Conservation (phyloP, 2,113 vertebrate genomes). For the Thunnus thynnus region DNA sequence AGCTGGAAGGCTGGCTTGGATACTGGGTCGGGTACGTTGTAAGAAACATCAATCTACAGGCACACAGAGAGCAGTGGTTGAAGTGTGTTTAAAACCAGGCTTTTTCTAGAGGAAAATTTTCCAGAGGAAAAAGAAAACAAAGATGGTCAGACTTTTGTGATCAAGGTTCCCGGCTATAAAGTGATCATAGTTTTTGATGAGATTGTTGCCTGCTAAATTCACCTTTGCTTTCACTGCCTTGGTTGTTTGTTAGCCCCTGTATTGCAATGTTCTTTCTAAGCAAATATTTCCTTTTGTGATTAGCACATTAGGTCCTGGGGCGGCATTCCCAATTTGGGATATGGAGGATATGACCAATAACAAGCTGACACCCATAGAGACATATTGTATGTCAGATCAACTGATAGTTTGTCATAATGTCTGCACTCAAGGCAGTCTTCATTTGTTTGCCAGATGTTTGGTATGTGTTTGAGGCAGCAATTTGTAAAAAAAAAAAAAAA, state of each 20-base stretch:
- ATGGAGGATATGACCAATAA: not conserved
- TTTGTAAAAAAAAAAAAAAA: not conserved
- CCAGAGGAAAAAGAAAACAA: not conserved
- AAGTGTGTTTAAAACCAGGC: not conserved
- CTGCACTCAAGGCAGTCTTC: slow-evolving; percentile 1
- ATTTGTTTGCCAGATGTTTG: slow-evolving; percentile 10
- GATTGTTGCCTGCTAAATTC: not conserved
- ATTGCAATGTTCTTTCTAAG: not conserved
- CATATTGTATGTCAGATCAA: not conserved
- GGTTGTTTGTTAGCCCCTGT: not conserved
- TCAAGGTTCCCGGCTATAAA: not conserved
- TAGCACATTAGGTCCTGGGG: not conserved
- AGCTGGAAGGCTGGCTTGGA: slow-evolving; percentile 94
- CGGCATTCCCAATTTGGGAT: not conserved
- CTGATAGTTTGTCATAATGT: not conserved
- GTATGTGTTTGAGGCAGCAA: not conserved
- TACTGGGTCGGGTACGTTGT: slow-evolving; percentile 92
- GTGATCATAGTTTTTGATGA: not conserved
- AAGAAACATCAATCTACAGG: slow-evolving; percentile 92
- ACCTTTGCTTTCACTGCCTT: not conserved
- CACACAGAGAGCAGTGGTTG: not conserved
- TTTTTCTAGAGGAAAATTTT: not conserved
- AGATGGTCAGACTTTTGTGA: not conserved
- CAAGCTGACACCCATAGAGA: not conserved
- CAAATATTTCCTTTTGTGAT: not conserved